Percentiles rank a stretch among this genome's conserved stretches.
These are phyloP conservation scores for Petrosia ficiformis DNA, from an alignment of 37 sponge, comb jelly and placozoan genomes.

Conservation along the genomic window DNA sequence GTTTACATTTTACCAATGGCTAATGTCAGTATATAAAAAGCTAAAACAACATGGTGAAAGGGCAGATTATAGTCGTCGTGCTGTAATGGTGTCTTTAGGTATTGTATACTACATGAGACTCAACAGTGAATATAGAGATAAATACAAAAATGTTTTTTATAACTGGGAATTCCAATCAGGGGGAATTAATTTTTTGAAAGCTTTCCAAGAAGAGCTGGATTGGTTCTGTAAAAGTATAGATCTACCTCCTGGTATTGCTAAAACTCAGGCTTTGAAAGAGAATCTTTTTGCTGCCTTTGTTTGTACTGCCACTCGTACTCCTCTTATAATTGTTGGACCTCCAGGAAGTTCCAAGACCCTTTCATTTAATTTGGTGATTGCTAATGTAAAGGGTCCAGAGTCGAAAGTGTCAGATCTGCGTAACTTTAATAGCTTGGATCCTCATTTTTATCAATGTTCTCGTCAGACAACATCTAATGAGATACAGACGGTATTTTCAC, in stretches of 20 bases:
- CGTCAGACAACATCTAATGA: conserved; percentile 83
- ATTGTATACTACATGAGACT: conserved; percentile 88
- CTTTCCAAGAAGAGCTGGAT: conserved; percentile 59
- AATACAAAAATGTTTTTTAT: conserved; percentile 35
- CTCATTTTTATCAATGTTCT: conserved; percentile 91
- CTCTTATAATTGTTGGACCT: conserved; percentile 90
- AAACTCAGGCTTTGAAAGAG: conserved; percentile 87
- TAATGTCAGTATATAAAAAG: conserved; percentile 44
- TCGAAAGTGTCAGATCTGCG: conserved; percentile 53
- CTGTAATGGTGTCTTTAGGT: conserved; percentile 78
- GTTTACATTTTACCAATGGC: conserved; percentile 74
- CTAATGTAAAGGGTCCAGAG: conserved; percentile 85
- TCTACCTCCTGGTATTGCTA: conserved; percentile 87
- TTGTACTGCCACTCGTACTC: conserved; percentile 75
- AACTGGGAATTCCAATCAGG: background rate
- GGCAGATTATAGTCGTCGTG: conserved; percentile 32
- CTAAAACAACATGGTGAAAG: conserved; percentile 10
- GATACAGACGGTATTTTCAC: conserved; percentile 82
- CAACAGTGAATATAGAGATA: conserved; percentile 38
- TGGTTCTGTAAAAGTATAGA: conserved; percentile 51
- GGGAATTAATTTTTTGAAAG: conserved; percentile 35
- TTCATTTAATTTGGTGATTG: conserved; percentile 85
- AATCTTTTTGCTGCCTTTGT: conserved; percentile 87
- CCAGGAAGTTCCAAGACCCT: conserved; percentile 93
- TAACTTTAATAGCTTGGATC: conserved; percentile 67